Evolutionary conservation across 2,797 vertebrate genomes (phyloP).

Genomic region (Lagocephalus sceleratus): DNA sequence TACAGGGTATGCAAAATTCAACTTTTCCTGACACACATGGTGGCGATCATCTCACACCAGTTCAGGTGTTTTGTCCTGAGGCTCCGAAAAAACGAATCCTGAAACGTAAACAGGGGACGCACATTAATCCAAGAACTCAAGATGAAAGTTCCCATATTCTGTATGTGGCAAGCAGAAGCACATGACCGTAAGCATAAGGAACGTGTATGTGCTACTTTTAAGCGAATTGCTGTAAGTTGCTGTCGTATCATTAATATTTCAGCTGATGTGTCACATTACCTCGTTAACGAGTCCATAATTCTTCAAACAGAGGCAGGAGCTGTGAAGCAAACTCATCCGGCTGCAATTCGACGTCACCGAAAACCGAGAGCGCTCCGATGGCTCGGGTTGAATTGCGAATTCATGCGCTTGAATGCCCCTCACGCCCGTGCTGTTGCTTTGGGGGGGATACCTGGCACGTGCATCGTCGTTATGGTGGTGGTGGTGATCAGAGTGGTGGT

Average conservation of each 20-base stretch:
- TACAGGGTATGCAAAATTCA: no score
- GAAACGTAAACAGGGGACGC: conserved; percentile 14
- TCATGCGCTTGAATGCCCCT: neutral
- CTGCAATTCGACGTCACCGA: neutral
- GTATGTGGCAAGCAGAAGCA: no score
- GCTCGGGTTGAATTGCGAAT: neutral
- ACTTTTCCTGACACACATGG: neutral
- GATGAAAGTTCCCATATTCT: neutral
- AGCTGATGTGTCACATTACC: conserved; percentile 28
- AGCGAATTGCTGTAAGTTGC: conserved; percentile 1
- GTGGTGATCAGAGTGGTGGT: conserved; percentile 92
- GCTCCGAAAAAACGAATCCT: conserved; percentile 7
- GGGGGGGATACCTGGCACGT: conserved; percentile 80
- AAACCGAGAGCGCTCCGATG: conserved; percentile 1
- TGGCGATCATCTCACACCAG: neutral
- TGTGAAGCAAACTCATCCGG: no score
- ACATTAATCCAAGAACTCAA: neutral
- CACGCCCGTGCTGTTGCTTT: neutral
- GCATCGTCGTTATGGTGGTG: conserved; percentile 90
- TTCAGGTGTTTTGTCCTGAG: neutral
- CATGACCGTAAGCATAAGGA: neutral
- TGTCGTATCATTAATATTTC: conserved; percentile 18
- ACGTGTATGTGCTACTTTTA: neutral
- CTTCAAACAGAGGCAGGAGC: conserved; percentile 3
- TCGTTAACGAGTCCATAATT: conserved; percentile 12